phyloP scores from a whole-genome alignment of 2,113 vertebrate species.

The Amphilophus citrinellus region DNA sequence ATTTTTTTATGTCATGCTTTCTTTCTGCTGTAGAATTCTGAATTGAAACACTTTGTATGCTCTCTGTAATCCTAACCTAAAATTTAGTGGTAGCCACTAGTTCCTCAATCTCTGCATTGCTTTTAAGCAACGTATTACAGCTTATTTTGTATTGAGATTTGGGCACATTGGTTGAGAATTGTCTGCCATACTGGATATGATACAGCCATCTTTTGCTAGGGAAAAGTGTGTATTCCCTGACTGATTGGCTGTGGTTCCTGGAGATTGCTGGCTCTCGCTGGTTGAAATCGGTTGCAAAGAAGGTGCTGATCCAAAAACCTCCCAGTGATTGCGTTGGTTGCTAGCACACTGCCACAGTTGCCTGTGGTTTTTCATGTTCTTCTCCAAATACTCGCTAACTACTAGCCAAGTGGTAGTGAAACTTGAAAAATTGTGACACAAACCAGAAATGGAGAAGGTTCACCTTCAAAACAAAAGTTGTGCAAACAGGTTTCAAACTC shows the following conservation, averaged over 20 bases:
- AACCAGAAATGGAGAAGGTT: neutral
- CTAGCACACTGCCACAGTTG: neutral
- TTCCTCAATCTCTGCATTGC: neutral
- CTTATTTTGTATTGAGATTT: neutral
- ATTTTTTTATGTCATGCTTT: conserved; percentile 38
- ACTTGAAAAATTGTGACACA: neutral
- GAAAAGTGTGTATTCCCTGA: neutral
- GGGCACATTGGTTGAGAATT: neutral
- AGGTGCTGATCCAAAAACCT: neutral
- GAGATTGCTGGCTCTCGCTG: neutral
- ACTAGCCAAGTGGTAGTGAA: neutral
- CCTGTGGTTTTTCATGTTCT: neutral
- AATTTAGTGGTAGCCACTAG: neutral
- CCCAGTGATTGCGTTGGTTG: neutral
- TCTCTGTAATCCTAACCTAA: neutral
- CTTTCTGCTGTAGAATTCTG: neutral
- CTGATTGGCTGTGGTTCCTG: neutral
- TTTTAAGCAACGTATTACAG: neutral
- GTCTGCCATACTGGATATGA: neutral
- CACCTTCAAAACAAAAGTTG: neutral
- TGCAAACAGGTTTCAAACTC: neutral
- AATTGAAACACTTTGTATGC: conserved; percentile 10
- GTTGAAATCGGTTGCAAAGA: neutral
- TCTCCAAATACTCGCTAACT: neutral
- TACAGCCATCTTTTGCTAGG: neutral